Evolutionary conservation across 2,113 vertebrate species (phyloP), one percentile per base, ranked within the genome.

Genomic region (Haliaeetus leucogaster): DNA sequence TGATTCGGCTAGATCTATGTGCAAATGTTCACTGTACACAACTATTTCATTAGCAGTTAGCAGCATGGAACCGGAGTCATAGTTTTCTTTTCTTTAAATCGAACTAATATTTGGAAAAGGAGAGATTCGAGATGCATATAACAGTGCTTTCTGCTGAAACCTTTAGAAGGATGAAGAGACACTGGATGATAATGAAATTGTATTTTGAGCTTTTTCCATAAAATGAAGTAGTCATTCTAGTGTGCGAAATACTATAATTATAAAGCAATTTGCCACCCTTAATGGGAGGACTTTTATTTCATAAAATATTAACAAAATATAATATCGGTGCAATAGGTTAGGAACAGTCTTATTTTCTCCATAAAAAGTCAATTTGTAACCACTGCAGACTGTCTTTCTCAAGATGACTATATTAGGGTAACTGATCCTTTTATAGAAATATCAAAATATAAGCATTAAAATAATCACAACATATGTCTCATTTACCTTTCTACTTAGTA

Each of bases 251-350:
- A 97, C 97, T 98, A 92, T 98, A 98, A 98, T 98, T 98, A 98
- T 97, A 98, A 97, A 98, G 96, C 97, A 97, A 98, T 98, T 98
- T 98, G 95, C 97, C 91, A 97, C 96, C 90, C 95, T 97, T 98
- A 98, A 98, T 98, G 97, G 98, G 98, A 98, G 93, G 92, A 98
- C 97, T 98, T 98, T 97, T 98, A 97, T 98, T 98, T 98, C 98
- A 98, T 98, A 97, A 98, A 98, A 98, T 98, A 98, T 98, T 98
- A 98, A 98, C 97, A 98, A 98, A 98, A 98, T 98, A 98, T 98
- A 98, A 98, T 98, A 98, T 98, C 95, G 21, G 97, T 97, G 98
- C 98, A 97, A 97, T 98, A 98, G 98, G 97, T 98, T 98, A 98
- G 97, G 95, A 98, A 97, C 73, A 97, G 97, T 96, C 98, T 97